phyloP scores from a whole-genome alignment of 2,888 invertebrate genomes.

The Crocallis elinguaria region DNA sequence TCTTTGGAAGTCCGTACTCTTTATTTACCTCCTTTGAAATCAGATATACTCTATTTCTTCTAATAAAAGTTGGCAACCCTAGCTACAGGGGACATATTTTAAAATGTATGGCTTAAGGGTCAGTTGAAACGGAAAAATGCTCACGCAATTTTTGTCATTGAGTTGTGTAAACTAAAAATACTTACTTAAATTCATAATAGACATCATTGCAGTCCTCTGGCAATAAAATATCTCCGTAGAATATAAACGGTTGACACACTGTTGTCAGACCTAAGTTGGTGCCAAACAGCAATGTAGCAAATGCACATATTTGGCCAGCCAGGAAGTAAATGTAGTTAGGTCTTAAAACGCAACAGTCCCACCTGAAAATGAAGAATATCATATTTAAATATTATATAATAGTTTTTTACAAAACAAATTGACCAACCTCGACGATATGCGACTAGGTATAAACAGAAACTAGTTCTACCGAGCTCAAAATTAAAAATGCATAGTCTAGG shows the following conservation, averaged over 20 bases:
- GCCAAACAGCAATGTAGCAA: slow-evolving; percentile 88
- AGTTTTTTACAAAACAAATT: background rate
- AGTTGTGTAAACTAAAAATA: slow-evolving; percentile 41
- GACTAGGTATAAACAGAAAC: too few relatives aligned
- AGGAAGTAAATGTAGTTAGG: slow-evolving; percentile 92
- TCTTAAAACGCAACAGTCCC: slow-evolving; percentile 93
- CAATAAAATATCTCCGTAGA: slow-evolving; percentile 88
- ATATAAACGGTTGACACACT: slow-evolving; percentile 92
- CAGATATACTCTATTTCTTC: too few relatives aligned
- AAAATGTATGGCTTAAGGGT: too few relatives aligned
- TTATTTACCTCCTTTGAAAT: too few relatives aligned
- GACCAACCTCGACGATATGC: too few relatives aligned
- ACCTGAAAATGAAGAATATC: slow-evolving; percentile 78
- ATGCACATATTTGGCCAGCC: slow-evolving; percentile 86
- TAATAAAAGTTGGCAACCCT: too few relatives aligned
- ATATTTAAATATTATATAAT: background rate
- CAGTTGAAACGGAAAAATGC: too few relatives aligned
- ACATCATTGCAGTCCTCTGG: slow-evolving; percentile 94
- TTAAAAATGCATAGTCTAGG: too few relatives aligned
- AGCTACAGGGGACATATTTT: too few relatives aligned
- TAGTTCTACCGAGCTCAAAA: too few relatives aligned
- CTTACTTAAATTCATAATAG: slow-evolving; percentile 91
- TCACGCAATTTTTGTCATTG: too few relatives aligned
- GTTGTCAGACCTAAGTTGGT: slow-evolving; percentile 93
- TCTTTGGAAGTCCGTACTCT: too few relatives aligned